Evolutionary conservation across 2,797 vertebrate species (phyloP).

Genomic region (Sorex maritimensis): DNA sequence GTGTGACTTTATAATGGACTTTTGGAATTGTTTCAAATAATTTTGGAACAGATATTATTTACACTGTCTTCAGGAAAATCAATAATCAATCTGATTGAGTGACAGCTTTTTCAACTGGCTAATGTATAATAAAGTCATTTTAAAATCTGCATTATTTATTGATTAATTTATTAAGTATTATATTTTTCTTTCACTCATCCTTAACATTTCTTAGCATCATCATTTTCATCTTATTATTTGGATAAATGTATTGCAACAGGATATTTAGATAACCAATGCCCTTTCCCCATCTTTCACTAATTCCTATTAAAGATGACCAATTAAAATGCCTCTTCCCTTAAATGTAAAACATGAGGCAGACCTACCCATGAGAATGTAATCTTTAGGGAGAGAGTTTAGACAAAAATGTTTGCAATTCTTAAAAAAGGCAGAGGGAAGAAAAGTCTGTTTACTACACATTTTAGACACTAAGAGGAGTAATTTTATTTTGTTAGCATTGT

Average conservation of each 20-base stretch:
- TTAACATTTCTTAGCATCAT: background rate
- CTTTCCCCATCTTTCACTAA: background rate
- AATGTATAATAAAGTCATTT: slow-evolving; percentile 45
- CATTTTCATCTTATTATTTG: slow-evolving; percentile 38
- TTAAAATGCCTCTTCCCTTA: slow-evolving; percentile 9
- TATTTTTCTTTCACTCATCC: background rate
- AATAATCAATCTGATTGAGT: slow-evolving; percentile 52
- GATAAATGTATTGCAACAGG: background rate
- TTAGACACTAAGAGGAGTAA: slow-evolving; percentile 4
- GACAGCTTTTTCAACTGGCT: background rate
- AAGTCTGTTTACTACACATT: background rate
- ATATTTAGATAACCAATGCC: background rate
- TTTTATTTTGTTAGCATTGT: slow-evolving; percentile 7
- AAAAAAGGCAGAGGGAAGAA: background rate
- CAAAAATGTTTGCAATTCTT: slow-evolving; percentile 6
- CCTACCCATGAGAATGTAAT: background rate
- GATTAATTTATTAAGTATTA: background rate
- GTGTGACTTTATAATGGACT: background rate
- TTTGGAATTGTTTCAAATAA: background rate
- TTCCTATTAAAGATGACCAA: background rate
- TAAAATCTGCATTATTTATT: background rate
- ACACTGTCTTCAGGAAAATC: background rate
- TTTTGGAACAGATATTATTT: background rate
- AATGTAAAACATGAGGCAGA: background rate
- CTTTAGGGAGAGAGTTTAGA: background rate